phyloP scores from a whole-genome alignment of 2,113 vertebrate genomes.

The Cinclus cinclus region DNA sequence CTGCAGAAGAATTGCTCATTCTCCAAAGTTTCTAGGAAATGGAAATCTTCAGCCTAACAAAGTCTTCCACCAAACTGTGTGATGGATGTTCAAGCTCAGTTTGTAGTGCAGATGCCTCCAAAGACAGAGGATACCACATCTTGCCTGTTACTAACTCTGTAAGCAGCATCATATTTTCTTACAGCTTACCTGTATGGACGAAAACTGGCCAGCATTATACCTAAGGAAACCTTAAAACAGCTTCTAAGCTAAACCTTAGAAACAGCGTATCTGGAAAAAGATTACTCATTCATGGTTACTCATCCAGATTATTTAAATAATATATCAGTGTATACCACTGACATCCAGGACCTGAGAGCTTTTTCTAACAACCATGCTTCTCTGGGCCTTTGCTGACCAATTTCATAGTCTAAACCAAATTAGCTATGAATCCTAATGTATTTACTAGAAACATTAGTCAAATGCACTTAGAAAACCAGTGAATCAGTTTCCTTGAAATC shows the following conservation, averaged over 20 bases:
- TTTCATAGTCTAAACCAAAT: not conserved
- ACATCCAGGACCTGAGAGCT: not conserved
- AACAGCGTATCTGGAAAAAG: not conserved
- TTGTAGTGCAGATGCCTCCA: accelerated
- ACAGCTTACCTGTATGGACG: not conserved
- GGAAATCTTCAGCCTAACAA: not conserved
- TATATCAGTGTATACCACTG: not conserved
- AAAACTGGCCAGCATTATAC: not conserved
- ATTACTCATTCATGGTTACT: not conserved
- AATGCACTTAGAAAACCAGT: not conserved
- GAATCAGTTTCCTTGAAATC: not conserved
- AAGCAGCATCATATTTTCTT: not conserved
- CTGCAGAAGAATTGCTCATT: not conserved
- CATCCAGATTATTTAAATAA: not conserved
- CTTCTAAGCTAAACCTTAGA: not conserved
- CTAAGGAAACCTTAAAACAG: not conserved
- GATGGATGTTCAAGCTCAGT: not conserved
- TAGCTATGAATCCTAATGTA: accelerated
- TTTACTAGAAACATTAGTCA: not conserved
- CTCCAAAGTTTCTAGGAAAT: not conserved
- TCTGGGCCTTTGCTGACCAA: not conserved
- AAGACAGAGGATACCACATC: not conserved
- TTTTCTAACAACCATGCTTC: not conserved
- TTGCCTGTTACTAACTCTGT: not conserved
- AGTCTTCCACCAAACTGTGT: not conserved